A percentile compares a stretch with the other conserved stretches of the same genome.
Evolutionary conservation across 2,888 invertebrate genomes (phyloP).

Genomic region (Drosophila tanythrix): DNA sequence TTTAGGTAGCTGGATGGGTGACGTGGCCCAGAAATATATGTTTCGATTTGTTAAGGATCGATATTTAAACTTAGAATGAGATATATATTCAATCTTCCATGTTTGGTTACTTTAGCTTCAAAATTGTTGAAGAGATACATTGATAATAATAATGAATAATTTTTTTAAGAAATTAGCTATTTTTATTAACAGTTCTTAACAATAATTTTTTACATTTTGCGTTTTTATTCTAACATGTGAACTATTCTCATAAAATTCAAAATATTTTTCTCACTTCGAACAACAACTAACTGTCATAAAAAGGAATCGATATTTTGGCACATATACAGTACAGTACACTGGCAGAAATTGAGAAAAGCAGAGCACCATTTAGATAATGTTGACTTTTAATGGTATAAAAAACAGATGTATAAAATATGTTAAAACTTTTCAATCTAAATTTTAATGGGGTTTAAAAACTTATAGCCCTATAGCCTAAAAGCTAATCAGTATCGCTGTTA

Average conservation of each 20-base stretch:
- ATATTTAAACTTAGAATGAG: too few species aligned
- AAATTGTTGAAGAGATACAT: too few species aligned
- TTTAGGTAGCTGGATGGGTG: too few species aligned
- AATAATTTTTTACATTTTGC: not conserved
- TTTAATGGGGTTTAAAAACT: not conserved
- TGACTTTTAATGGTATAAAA: not conserved
- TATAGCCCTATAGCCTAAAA: not conserved
- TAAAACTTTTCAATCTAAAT: not conserved
- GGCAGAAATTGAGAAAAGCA: not conserved
- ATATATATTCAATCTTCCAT: too few species aligned
- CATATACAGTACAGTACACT: not conserved
- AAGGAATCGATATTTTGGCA: not conserved
- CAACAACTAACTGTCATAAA: not conserved
- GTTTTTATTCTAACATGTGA: not conserved
- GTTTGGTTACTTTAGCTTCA: too few species aligned
- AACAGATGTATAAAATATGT: not conserved
- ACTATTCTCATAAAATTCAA: not conserved
- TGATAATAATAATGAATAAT: too few species aligned
- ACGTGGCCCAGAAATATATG: too few species aligned
- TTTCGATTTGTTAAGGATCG: too few species aligned
- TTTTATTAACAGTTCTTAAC: not conserved
- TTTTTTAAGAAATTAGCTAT: too few species aligned
- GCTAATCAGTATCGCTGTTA: conserved; percentile 55
- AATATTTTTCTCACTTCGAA: not conserved
- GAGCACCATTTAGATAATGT: not conserved